Evolutionary conservation across 2,888 invertebrate genomes (phyloP), one percentile per base, ranked within the genome.

Genomic region (Brenthis hecate): DNA sequence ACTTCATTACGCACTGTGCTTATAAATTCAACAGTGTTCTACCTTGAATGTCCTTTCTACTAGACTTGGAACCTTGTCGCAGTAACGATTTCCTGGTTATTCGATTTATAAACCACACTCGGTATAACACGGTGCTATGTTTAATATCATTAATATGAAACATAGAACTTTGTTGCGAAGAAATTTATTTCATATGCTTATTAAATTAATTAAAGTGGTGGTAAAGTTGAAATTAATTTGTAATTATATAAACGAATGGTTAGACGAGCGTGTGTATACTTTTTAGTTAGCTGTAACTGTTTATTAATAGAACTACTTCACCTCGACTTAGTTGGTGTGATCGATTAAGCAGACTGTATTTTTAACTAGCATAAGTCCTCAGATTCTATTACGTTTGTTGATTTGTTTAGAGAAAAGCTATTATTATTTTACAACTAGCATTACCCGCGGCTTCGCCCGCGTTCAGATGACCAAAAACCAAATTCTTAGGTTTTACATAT

Each of bases 1-100:
- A 71, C 76, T 76, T 75, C 78, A 80, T 81, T 80, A 80, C 76
- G 72, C 48, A 56, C 53, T 32, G 50, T 53, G 58, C 72, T 71
- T 72, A 71, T 74, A 73, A 68, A 69, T 70, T 70, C 32, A 16
- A 48, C 61, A 66, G 56, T 32, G 66, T 66, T 61, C 60, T 32
- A 66, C 36, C n/a, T 13, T 36, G 13, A 28, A 23, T 56, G 36
- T 36, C 13, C 8, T 50, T 66, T 23, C 3, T 32, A 56, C 1
- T 48, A 47, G 16, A 66, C 36, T 55, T 61, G 56, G 60, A 66
- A 66, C 56, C 36, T 43, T 66, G 36, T 56, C 48, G 56, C 50
- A 36, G 16, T 66, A 23, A 61, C 3, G 5, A 19, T n/a, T 14
- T 1, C 13, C n/a, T 19, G 13, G 54, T 54, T 53, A 62, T 62